Evolutionary conservation across 1,140 invertebrate species (phyloP).

Genomic region (Hylyphantes graminicola): DNA sequence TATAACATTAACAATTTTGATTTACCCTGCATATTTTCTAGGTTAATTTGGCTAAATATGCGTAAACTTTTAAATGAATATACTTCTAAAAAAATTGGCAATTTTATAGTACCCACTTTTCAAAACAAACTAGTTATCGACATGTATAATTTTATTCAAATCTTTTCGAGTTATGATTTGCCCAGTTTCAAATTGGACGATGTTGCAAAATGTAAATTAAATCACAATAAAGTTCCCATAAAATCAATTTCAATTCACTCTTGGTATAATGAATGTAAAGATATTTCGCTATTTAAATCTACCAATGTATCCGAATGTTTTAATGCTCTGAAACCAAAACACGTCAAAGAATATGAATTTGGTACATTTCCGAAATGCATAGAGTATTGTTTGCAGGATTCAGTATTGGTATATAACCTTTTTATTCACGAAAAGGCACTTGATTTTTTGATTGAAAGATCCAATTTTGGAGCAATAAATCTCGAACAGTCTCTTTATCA

Average conservation of each 20-base stretch:
- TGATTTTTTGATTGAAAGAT: slow-evolving; percentile 12
- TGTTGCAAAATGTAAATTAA: slow-evolving; percentile 27
- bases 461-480: slow-evolving; percentile 26
- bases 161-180: slow-evolving; percentile 32
- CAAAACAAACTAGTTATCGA: slow-evolving; percentile 35
- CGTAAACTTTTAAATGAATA: background rate
- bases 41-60: slow-evolving; percentile 22
- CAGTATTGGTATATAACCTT: slow-evolving; percentile 21
- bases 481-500: slow-evolving; percentile 14
- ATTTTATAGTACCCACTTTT: background rate
- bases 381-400: slow-evolving; percentile 30
- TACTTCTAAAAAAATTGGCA: slow-evolving; percentile 29
- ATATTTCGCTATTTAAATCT: slow-evolving; percentile 6
- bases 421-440: slow-evolving; percentile 27
- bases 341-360: slow-evolving; percentile 13
- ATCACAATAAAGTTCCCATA: slow-evolving; percentile 14
- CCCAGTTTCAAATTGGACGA: slow-evolving; percentile 24
- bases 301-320: background rate
- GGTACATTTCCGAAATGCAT: slow-evolving; percentile 21
- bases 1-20: slow-evolving; percentile 45
- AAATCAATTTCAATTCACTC: slow-evolving; percentile 13
- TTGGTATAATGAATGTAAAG: slow-evolving; percentile 1
- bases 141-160: slow-evolving; percentile 36
- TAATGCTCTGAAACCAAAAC: background rate
- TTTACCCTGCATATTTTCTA: slow-evolving; percentile 11